Evolutionary conservation across 2,888 invertebrate species (phyloP).

Genomic region (Erebia palarica): DNA sequence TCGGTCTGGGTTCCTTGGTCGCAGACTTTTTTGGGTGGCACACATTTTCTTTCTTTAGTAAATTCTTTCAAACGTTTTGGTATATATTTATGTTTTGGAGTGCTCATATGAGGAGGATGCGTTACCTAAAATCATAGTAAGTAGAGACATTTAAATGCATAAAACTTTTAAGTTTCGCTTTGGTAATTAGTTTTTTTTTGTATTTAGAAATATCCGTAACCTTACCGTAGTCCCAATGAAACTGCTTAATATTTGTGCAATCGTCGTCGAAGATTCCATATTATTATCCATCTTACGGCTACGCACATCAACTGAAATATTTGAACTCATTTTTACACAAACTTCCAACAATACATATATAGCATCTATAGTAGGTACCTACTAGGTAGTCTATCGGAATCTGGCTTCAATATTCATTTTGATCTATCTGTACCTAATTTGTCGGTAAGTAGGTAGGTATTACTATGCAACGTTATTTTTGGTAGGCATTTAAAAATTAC

Average conservation of each 20-base stretch:
- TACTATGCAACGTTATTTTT: too few species aligned
- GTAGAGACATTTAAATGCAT: not conserved
- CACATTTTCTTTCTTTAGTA: slow-evolving; percentile 30
- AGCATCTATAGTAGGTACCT: too few species aligned
- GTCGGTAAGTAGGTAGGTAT: too few species aligned
- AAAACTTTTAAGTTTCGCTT: not conserved
- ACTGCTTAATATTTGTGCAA: slow-evolving; percentile 45
- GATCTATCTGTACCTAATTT: too few species aligned
- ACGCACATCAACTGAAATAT: slow-evolving; percentile 24
- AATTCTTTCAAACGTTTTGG: slow-evolving; percentile 13
- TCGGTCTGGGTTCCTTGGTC: slow-evolving; percentile 53
- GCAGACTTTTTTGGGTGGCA: slow-evolving; percentile 35
- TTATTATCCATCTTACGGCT: slow-evolving; percentile 40
- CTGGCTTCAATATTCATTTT: too few species aligned
- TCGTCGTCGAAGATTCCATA: slow-evolving; percentile 45
- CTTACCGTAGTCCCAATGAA: slow-evolving; percentile 42
- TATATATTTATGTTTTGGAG: slow-evolving; percentile 18
- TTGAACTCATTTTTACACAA: not conserved
- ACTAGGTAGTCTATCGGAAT: too few species aligned
- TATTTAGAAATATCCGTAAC: not conserved
- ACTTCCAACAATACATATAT: too few species aligned
- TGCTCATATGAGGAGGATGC: slow-evolving; percentile 21
- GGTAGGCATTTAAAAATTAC: too few species aligned
- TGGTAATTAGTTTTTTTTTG: not conserved
- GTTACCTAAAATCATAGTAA: not conserved